These are phyloP conservation scores for Cairina moschata DNA, from an alignment of 2,113 vertebrate species.

Conservation along the genomic window DNA sequence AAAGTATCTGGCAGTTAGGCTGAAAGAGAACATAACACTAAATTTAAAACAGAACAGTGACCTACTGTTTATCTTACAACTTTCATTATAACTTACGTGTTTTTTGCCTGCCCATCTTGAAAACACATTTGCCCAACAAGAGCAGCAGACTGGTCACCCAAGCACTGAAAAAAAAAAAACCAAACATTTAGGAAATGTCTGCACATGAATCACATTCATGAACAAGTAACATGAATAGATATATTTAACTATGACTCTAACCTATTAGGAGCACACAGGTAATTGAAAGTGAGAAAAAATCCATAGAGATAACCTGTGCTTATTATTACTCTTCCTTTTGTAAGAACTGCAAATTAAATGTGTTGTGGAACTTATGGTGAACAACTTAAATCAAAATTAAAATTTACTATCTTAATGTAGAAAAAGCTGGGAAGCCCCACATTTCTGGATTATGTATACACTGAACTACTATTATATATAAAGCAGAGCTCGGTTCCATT, in stretches of 20 bases:
- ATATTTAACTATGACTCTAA: neutral
- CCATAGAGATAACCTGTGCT: neutral
- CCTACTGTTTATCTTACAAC: neutral
- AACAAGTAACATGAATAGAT: neutral
- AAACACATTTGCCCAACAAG: slow-evolving; percentile 98
- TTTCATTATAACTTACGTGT: slow-evolving; percentile 86
- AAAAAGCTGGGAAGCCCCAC: neutral
- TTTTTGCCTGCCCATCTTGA: slow-evolving; percentile 93
- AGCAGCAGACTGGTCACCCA: slow-evolving; percentile 97
- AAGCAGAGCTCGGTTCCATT: neutral
- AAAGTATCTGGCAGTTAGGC: neutral
- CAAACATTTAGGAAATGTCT: neutral
- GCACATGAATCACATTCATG: neutral
- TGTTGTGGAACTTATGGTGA: neutral
- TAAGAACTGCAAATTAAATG: neutral
- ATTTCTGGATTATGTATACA: neutral
- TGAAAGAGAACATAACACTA: neutral
- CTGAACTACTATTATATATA: neutral
- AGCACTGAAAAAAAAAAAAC: slow-evolving; percentile 82
- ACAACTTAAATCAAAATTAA: neutral
- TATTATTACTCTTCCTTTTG: neutral
- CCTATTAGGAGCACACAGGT: neutral
- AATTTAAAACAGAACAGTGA: neutral
- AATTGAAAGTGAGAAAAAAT: neutral
- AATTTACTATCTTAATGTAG: neutral